phyloP scores from a whole-genome alignment of 2,797 vertebrate species.

The Cynopterus sphinx region DNA sequence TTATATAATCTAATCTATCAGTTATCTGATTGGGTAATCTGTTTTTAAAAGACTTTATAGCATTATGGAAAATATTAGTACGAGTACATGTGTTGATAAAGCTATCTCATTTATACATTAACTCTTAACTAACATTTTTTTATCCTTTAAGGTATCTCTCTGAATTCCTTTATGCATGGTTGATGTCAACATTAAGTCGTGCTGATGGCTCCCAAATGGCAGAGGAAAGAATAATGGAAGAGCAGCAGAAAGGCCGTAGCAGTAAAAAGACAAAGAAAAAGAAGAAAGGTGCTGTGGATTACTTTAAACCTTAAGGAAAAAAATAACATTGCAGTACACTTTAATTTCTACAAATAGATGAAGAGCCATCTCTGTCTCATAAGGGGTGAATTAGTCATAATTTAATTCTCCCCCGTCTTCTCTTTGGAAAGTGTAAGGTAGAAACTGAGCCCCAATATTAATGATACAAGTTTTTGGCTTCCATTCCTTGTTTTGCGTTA shows the following conservation, averaged over 20 bases:
- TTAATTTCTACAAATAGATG: slow-evolving; percentile 10
- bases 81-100: not conserved
- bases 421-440: not conserved
- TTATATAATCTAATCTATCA: not conserved
- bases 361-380: not conserved
- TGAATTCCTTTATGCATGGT: slow-evolving; percentile 98
- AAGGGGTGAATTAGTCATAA: not conserved
- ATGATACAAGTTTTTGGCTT: not conserved
- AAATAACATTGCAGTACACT: not conserved
- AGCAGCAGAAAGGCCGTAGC: slow-evolving; percentile 97
- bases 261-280: slow-evolving; percentile 99
- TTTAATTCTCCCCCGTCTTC: not conserved
- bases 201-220: slow-evolving; percentile 99
- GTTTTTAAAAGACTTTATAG: not conserved
- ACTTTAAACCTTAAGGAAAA: slow-evolving; percentile 25
- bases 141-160: slow-evolving; percentile 93
- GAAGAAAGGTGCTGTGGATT: slow-evolving; percentile 92
- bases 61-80: not conserved
- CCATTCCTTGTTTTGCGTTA: not conserved
- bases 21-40: not conserved
- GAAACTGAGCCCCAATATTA: not conserved
- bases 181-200: slow-evolving; percentile 98
- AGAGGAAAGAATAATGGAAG: slow-evolving; percentile 97
- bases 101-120: not conserved
- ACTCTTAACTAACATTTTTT: not conserved